Conservation (phyloP, 1,140 invertebrate species). For the Drosophila kepulauana region DNA sequence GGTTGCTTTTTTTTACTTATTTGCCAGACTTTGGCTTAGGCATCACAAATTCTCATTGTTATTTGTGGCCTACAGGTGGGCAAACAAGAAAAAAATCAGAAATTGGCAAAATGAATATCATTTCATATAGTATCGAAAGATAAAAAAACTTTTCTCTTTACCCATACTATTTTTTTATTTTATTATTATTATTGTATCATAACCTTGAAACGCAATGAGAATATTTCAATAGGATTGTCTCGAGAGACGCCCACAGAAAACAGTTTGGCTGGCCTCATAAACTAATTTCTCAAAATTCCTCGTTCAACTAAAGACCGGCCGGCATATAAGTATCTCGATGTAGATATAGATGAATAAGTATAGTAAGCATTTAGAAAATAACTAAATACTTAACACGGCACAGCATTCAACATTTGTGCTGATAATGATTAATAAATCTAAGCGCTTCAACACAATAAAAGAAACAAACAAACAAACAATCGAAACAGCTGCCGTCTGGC, state of each 20-base stretch:
- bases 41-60: slow-evolving; percentile 27
- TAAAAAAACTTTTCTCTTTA: slow-evolving; percentile 15
- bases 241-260: slow-evolving; percentile 32
- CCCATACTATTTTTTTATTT: slow-evolving; percentile 2
- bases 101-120: slow-evolving; percentile 11
- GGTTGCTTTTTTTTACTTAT: slow-evolving; percentile 21
- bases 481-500: slow-evolving; percentile 51
- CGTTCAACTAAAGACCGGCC: slow-evolving; percentile 64
- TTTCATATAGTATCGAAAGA: slow-evolving; percentile 13
- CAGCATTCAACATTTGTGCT: slow-evolving; percentile 51
- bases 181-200: slow-evolving; percentile 9
- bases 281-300: slow-evolving; percentile 41
- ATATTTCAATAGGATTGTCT: slow-evolving; percentile 34
- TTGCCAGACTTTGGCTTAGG: slow-evolving; percentile 43
- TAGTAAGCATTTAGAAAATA: slow-evolving; percentile 25
- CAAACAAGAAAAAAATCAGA: slow-evolving; percentile 1
- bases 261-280: slow-evolving; percentile 38
- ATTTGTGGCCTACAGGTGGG: slow-evolving; percentile 53
- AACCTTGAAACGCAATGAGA: slow-evolving; percentile 40
- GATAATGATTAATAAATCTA: slow-evolving; percentile 70
- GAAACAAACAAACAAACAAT: slow-evolving; percentile 37
- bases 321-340: slow-evolving; percentile 31
- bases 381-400: slow-evolving; percentile 51
- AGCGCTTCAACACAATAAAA: slow-evolving; percentile 44
- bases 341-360: slow-evolving; percentile 2